Evolutionary conservation across 2,113 vertebrate species (phyloP).

Genomic region (Tapirus terrestris): DNA sequence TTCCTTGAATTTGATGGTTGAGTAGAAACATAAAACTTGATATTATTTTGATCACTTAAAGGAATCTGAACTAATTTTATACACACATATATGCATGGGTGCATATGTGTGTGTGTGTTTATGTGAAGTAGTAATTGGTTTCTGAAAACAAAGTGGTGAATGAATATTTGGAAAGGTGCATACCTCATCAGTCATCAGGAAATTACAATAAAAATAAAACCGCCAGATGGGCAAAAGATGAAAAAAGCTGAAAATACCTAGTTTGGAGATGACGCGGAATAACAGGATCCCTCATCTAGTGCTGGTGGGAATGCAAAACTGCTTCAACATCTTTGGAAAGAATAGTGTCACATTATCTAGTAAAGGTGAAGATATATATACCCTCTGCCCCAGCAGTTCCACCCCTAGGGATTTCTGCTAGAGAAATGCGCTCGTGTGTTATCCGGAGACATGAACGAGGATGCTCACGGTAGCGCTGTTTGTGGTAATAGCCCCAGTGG

Average conservation of each 20-base stretch:
- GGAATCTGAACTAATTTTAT: neutral
- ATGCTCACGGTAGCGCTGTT: neutral
- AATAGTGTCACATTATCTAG: neutral
- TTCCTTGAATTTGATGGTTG: constrained; percentile 12
- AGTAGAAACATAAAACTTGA: neutral
- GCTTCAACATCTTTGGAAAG: neutral
- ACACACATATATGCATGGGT: neutral
- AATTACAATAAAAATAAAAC: constrained; percentile 15
- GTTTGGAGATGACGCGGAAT: neutral
- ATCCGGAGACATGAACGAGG: neutral
- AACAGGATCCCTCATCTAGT: neutral
- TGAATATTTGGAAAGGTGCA: neutral
- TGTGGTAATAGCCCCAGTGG: neutral
- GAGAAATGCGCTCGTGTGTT: neutral
- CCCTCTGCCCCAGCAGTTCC: neutral
- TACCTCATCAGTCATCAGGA: neutral
- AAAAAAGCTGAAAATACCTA: neutral
- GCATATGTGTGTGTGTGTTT: neutral
- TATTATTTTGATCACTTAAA: neutral
- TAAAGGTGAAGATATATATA: neutral
- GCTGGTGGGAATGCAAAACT: neutral
- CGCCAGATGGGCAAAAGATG: neutral
- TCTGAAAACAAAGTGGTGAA: neutral
- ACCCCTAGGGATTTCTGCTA: neutral
- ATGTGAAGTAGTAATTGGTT: neutral